Base-by-base conservation (phyloP, 2,888 invertebrate species). In the Nesidiocoris tenuis region DNA sequence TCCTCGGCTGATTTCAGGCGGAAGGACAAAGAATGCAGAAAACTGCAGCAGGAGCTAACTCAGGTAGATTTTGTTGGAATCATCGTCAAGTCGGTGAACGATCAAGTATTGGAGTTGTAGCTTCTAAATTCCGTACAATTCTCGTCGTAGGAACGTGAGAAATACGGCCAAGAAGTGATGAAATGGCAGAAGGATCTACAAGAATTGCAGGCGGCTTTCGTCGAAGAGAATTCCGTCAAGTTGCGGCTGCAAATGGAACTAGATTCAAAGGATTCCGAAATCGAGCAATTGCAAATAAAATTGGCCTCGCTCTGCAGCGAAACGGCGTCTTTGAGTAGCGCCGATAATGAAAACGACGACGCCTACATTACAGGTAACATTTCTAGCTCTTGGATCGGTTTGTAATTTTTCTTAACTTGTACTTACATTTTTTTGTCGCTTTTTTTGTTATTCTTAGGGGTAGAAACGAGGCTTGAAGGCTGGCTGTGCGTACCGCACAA, bases 401-500 rank as follows among this genome's bases (percentile, higher is more conserved):
- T 17, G 1, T 5, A 39, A 19, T 66, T 17, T 3, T n/a, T 1
- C 2, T 25, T 25, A 39, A 54, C 1, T 56, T 55, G 22, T 56
- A 56, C 57, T 56, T 67, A 21, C 22, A 55, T 55, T 55, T 55
- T 18, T 59, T 16, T 59, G 55, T n/a, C 12, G 19, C 23, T 70
- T 23, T 61, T 25, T 61, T 76, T 63, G 19, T 65, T 39, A 39
- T 9, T 63, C 21, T n/a, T 54, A 72, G 74, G 67, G 12, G 56
- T 80, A 82, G 84, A 84, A 70, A 82, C 82, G 57, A 82, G 88
- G 78, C 90, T 98, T 81, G 98, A 98, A 84, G 98, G 98, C 76
- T 98, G 96, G 96, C 88, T 98, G 77, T 94, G 95, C 71, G 91
- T 97, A 81, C 98, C 98, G 74, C 94, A 93, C 83, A 96, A 95